These are phyloP conservation scores for Zaprionus lachaisei DNA, from an alignment of 1,140 invertebrate genomes.

Conservation along the genomic window DNA sequence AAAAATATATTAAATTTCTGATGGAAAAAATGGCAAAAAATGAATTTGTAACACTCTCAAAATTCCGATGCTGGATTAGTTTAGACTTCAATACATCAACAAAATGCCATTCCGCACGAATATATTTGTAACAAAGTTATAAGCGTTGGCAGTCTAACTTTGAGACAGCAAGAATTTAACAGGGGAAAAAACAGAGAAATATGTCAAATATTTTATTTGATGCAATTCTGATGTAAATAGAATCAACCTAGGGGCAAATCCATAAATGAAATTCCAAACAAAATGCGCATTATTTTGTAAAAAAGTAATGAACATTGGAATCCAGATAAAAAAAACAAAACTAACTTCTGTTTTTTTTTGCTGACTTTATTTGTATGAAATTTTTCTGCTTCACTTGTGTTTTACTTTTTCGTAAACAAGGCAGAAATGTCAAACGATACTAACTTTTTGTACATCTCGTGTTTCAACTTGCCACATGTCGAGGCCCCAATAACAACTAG, in stretches of 20 bases:
- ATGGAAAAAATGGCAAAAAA: neutral
- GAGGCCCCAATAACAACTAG: neutral
- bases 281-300: neutral
- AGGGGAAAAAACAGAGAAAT: no score
- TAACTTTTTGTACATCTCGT: neutral
- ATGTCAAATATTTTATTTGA: conserved; percentile 1
- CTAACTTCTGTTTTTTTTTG: neutral
- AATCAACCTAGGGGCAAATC: neutral
- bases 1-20: neutral
- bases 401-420: neutral
- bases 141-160: neutral
- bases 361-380: neutral
- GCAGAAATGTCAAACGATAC: neutral
- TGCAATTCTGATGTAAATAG: neutral
- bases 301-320: neutral
- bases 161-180: neutral
- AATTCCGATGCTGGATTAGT: neutral
- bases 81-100: neutral
- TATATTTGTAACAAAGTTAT: neutral
- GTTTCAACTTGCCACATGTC: neutral
- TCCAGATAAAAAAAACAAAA: neutral
- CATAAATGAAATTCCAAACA: neutral
- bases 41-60: neutral
- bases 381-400: neutral
- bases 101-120: neutral